Evolutionary conservation across 1,140 invertebrate species (phyloP), one percentile per base, ranked within the genome.

Genomic region (Scaptomyza graminum): DNA sequence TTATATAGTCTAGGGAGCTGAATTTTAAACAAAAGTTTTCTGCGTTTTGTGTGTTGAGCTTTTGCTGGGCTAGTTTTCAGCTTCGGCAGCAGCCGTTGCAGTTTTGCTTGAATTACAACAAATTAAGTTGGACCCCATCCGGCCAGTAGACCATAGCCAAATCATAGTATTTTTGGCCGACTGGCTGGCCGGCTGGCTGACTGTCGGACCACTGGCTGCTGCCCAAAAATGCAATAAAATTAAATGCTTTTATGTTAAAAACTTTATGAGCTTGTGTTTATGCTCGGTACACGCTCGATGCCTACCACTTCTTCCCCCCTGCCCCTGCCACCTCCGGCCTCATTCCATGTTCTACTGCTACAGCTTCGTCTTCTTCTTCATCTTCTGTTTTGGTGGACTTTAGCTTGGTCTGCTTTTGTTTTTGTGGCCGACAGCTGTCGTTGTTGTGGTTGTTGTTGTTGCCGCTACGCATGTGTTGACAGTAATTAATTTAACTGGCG

Each of bases 181-280:
- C 54, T 39, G 37, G 12, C 37, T 39, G 12, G 8, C 11, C 5
- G 46, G 25, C 50, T 61, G 57, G 60, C 76, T 54, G 34, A 5
- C 37, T 55, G 54, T 13, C 54, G 54, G 54, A 16, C 44, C 31
- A 47, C 52, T 82, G 78, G 63, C 78, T 81, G 82, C 74, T 82
- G 83, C 78, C 82, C 82, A 85, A 85, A 85, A 85, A 85, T 85
- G 79, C 82, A 85, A 87, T 85, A 85, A 85, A 85, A 85, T 85
- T 85, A 85, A 85, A 85, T 85, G 82, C 81, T 85, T 85, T 85
- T 87, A 79, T 85, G 78, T 85, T 82, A 85, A 85, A 85, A 85
- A 85, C 78, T 85, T 85, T 85, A 85, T 85, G 82, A 85, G 82
- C 87, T 82, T 85, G 82, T 85, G 82, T 85, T 87, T 85, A 85